Evolutionary conservation across 2,888 invertebrate species (phyloP).

Genomic region (Ophion obscuratus): DNA sequence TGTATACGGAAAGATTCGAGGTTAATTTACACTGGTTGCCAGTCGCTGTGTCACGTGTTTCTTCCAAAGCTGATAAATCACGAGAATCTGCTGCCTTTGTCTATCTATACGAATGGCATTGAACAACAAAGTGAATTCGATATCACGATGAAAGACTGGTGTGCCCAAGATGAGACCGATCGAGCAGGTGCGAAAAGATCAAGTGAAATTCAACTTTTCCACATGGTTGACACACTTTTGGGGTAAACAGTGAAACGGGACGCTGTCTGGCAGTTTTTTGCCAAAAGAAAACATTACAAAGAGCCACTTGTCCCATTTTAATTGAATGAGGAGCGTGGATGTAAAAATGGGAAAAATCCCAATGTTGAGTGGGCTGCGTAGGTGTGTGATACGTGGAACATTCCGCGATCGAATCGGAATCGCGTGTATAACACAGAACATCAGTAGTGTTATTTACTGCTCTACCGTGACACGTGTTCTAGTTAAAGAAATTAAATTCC

Average conservation of each 20-base stretch:
- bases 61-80: neutral
- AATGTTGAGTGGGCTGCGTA: conserved; percentile 1
- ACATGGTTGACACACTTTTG: conserved; percentile 2
- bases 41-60: neutral
- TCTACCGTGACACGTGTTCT: neutral
- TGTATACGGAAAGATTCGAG: neutral
- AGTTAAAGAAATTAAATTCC: conserved; percentile 13
- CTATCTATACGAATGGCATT: neutral
- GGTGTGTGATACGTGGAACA: conserved; percentile 17
- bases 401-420: conserved; percentile 19
- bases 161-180: neutral
- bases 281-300: conserved; percentile 11
- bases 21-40: neutral
- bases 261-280: conserved; percentile 5
- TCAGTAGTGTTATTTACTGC: neutral
- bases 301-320: neutral
- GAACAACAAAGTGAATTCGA: neutral
- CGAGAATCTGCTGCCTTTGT: neutral
- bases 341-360: neutral
- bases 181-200: neutral
- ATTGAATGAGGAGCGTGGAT: neutral
- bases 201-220: neutral
- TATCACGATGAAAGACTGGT: neutral
- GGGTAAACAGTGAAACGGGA: conserved; percentile 2
- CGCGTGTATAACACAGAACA: neutral